Evolutionary conservation across 1,140 invertebrate species (phyloP).

Genomic region (Sarcophaga bullata): DNA sequence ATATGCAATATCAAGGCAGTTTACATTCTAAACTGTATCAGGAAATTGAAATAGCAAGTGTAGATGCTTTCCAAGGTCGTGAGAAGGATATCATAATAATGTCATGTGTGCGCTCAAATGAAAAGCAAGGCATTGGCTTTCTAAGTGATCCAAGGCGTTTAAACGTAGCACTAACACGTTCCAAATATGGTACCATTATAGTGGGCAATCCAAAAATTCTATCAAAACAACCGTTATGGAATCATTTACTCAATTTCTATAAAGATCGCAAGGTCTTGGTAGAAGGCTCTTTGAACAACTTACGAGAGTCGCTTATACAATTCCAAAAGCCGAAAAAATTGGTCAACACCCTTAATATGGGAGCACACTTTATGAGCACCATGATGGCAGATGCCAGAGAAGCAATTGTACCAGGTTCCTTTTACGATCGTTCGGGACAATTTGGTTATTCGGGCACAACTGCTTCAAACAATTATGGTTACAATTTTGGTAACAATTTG

Average conservation of each 20-base stretch:
- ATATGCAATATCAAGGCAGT: slow-evolving; percentile 99
- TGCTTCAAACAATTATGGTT: slow-evolving; percentile 69
- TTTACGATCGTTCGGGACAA: slow-evolving; percentile 75
- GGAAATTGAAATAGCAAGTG: slow-evolving; percentile 99
- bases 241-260: slow-evolving; percentile 96
- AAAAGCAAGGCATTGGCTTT: slow-evolving; percentile 94
- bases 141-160: slow-evolving; percentile 96
- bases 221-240: slow-evolving; percentile 98
- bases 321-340: slow-evolving; percentile 97
- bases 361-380: slow-evolving; percentile 96
- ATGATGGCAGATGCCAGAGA: slow-evolving; percentile 93
- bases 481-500: slow-evolving; percentile 65
- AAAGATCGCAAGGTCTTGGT: slow-evolving; percentile 98
- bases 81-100: slow-evolving; percentile 99
- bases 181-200: slow-evolving; percentile 98
- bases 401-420: slow-evolving; percentile 86
- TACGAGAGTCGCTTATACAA: slow-evolving; percentile 96
- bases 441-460: slow-evolving; percentile 68
- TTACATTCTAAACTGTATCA: slow-evolving; percentile 97
- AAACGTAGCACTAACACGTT: slow-evolving; percentile 97
- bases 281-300: slow-evolving; percentile 96
- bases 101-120: slow-evolving; percentile 92
- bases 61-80: slow-evolving; percentile 97
- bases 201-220: slow-evolving; percentile 99
- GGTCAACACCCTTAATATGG: slow-evolving; percentile 92